Conservation (phyloP, 2,888 invertebrate species). For the Andrena hattorfiana region DNA sequence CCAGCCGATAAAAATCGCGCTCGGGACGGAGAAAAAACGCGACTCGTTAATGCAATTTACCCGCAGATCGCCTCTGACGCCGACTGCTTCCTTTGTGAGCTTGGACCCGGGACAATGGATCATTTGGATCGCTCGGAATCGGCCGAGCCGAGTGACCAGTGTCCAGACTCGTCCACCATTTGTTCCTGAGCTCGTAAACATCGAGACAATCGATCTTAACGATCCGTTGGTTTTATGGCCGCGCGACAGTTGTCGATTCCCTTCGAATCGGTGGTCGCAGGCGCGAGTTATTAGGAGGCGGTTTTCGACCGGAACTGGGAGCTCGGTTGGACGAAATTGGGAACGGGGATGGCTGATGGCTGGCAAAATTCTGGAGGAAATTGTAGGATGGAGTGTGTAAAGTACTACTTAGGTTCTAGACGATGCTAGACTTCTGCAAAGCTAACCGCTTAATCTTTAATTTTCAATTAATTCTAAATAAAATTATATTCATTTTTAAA, state of each 20-base stretch:
- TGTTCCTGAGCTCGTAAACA: conserved; percentile 75
- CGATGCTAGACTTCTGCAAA: too few relatives aligned
- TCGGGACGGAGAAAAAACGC: conserved; percentile 2
- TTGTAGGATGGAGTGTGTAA: too few relatives aligned
- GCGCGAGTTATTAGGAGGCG: neutral
- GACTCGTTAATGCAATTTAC: conserved; percentile 40
- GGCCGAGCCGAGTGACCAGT: conserved; percentile 44
- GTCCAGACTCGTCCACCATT: conserved; percentile 59
- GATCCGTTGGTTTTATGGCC: conserved; percentile 62
- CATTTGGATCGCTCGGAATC: conserved; percentile 16
- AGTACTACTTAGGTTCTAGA: too few relatives aligned
- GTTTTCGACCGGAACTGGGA: neutral
- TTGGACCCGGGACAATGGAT: conserved; percentile 44
- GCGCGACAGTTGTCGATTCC: conserved; percentile 6
- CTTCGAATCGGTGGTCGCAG: conserved; percentile 6
- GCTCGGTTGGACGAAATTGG: neutral
- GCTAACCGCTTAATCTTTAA: too few relatives aligned
- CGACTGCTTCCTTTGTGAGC: conserved; percentile 14
- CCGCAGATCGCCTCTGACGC: conserved; percentile 28
- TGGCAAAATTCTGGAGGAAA: too few relatives aligned
- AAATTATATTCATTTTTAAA: too few relatives aligned
- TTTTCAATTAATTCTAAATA: too few relatives aligned
- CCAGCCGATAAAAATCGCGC: conserved; percentile 50
- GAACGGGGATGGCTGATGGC: too few relatives aligned
- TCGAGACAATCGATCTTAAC: conserved; percentile 75